Evolutionary conservation across 2,797 vertebrate species (phyloP).

Genomic region (Lagothrix lagotricha): DNA sequence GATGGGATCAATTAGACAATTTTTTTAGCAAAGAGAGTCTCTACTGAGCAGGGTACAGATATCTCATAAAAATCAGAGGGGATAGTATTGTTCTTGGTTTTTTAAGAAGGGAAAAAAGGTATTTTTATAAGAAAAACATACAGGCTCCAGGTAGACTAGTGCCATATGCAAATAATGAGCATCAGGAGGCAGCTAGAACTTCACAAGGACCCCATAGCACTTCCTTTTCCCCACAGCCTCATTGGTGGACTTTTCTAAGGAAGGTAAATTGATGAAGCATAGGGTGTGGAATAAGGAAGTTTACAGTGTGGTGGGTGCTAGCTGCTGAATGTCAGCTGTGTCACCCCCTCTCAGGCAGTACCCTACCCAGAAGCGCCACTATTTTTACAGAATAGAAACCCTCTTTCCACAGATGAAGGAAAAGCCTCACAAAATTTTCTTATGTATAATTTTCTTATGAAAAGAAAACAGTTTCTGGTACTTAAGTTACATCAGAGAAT

Average conservation of each 20-base stretch:
- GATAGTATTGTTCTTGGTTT: background rate
- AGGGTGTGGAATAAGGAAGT: background rate
- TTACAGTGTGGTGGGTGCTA: no score
- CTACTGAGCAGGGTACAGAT: background rate
- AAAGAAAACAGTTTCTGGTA: background rate
- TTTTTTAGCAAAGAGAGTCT: background rate
- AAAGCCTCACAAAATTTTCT: background rate
- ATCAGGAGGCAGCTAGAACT: background rate
- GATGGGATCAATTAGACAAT: background rate
- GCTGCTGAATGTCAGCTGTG: background rate
- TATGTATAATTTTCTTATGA: background rate
- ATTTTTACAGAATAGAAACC: background rate
- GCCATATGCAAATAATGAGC: background rate
- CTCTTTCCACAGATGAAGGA: background rate
- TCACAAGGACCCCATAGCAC: background rate
- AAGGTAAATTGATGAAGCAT: background rate
- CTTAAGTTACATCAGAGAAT: background rate
- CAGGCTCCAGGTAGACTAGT: no score
- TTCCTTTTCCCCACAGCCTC: background rate
- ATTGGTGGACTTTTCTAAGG: background rate
- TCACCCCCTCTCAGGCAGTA: background rate
- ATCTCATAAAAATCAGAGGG: background rate
- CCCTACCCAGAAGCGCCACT: background rate
- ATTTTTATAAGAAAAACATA: background rate
- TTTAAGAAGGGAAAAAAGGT: background rate